Percentiles rank a stretch among this genome's conserved stretches.
phyloP scores from a whole-genome alignment of 2,888 invertebrate genomes.

The Dynastes grantii region DNA sequence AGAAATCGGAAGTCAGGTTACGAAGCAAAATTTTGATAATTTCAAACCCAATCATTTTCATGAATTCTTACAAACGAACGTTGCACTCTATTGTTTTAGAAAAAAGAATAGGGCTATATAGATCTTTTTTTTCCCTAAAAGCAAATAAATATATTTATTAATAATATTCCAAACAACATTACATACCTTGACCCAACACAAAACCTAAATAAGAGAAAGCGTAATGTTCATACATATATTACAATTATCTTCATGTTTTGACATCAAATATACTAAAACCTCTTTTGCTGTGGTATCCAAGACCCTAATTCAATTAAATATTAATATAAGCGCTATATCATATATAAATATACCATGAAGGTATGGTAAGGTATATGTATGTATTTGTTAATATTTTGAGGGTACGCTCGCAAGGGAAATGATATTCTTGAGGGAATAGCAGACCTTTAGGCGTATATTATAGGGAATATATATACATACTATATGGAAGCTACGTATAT shows the following conservation, averaged over 20 bases:
- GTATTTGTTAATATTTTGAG: constrained; percentile 1
- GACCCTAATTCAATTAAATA: constrained; percentile 5
- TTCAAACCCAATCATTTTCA: no score
- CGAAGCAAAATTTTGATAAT: no score
- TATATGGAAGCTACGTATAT: not conserved
- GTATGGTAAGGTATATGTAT: not conserved
- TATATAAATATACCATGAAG: not conserved
- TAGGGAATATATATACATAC: not conserved
- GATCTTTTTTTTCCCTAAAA: no score
- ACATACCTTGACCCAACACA: no score
- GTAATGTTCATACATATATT: no score
- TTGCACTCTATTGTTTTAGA: no score
- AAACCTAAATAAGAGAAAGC: no score
- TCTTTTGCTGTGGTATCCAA: not conserved
- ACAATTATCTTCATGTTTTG: not conserved
- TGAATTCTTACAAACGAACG: no score
- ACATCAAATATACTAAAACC: not conserved
- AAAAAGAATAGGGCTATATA: no score
- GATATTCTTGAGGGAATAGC: not conserved
- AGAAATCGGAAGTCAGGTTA: no score
- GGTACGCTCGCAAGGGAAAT: not conserved
- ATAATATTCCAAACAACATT: no score
- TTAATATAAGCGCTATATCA: not conserved
- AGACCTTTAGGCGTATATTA: not conserved
- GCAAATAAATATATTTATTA: no score